Base-by-base conservation (phyloP, 2,888 invertebrate species). In the Pemphredon lugubris region DNA sequence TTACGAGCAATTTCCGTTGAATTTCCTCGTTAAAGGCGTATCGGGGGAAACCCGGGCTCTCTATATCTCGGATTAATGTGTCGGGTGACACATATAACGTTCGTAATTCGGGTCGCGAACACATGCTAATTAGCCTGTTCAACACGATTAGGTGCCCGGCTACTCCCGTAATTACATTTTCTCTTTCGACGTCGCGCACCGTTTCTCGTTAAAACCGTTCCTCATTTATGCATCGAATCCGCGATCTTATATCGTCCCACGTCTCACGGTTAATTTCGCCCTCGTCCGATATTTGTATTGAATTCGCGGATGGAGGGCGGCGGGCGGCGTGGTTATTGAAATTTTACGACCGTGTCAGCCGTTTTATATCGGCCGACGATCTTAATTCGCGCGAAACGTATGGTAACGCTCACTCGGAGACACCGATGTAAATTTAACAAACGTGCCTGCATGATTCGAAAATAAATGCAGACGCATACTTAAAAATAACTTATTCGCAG, bases 121-220 rank as follows among this genome's bases (percentile, higher is more conserved):
- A 66, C 48, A 59, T 69, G 73, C 75, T 76, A 81, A 80, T 80
- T 80, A 78, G 68, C 40, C 65, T 73, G 74, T 73, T 70, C 65
- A 60, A 73, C 75, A 68, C 61, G 75, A 78, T 67, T 68, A 58
- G 65, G 48, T 63, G 60, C 65, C 58, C 67, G 53, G 47, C 64
- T 60, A 54, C 50, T 51, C 60, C 63, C 59, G 72, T 68, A 79
- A 77, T 76, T 75, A 51, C 64, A 61, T 58, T 42, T 65, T 69
- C 23, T 34, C 44, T n/a, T 60, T 50, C 44, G 45, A 63, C 34
- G 30, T 18, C n/a, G 37, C 13, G 42, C 40, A 47, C 48, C 47
- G 42, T 23, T 18, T 59, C 67, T 42, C 50, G 21, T 50, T 40
- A 37, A 50, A 37, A 40, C 20, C 11, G 11, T 23, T 45, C 21